These are phyloP conservation scores for Amphipyra tragopoginis DNA, from an alignment of 2,888 invertebrate genomes.

Conservation along the genomic window DNA sequence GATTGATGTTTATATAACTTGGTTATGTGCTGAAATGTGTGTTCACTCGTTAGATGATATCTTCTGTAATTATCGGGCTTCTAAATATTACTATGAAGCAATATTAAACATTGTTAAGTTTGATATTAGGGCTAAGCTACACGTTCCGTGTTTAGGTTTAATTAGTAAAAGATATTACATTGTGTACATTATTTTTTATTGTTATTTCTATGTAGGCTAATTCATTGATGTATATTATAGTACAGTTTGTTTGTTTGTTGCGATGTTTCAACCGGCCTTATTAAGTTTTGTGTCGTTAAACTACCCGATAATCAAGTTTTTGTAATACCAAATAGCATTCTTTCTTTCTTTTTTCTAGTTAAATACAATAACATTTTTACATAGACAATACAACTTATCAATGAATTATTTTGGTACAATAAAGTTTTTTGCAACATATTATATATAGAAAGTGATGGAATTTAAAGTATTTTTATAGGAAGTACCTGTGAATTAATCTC, in stretches of 20 bases:
- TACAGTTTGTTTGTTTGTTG: slow-evolving; percentile 46
- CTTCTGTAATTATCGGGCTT: slow-evolving; percentile 68
- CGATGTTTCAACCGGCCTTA: slow-evolving; percentile 37
- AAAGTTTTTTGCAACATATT: slow-evolving; percentile 38
- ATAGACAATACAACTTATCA: slow-evolving; percentile 34
- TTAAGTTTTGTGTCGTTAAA: slow-evolving; percentile 43
- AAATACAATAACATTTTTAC: slow-evolving; percentile 21
- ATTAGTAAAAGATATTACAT: slow-evolving; percentile 57
- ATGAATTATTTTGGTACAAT: slow-evolving; percentile 43
- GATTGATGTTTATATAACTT: slow-evolving; percentile 90
- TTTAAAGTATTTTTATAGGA: slow-evolving; percentile 56
- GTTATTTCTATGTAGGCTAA: slow-evolving; percentile 58
- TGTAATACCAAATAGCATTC: slow-evolving; percentile 25
- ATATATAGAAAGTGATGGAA: slow-evolving; percentile 46
- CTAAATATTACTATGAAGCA: slow-evolving; percentile 72
- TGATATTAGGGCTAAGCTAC: slow-evolving; percentile 73
- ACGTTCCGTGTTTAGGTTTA: slow-evolving; percentile 64
- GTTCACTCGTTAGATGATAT: slow-evolving; percentile 76
- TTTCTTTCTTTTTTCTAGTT: slow-evolving; percentile 8
- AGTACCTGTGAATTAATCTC: slow-evolving; percentile 51
- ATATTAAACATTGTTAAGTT: slow-evolving; percentile 84
- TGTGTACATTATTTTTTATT: slow-evolving; percentile 58
- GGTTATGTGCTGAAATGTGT: slow-evolving; percentile 71
- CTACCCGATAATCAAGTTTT: slow-evolving; percentile 23
- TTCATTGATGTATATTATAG: slow-evolving; percentile 46